Conservation (phyloP, 2,113 vertebrate species). For the Vulpes lagopus region DNA sequence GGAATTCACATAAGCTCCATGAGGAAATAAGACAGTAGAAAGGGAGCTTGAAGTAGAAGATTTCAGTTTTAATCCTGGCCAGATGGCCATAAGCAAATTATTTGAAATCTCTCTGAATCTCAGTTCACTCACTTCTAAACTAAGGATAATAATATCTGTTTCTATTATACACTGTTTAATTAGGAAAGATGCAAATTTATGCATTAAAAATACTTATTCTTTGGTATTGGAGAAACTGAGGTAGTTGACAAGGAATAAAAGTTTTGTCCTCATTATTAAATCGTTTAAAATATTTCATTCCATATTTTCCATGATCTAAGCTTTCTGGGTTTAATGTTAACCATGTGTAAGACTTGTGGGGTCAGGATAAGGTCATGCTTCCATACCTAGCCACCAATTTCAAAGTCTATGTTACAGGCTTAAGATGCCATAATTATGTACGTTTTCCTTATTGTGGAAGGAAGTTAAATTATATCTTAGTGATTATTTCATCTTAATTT, state of each 20-base stretch:
- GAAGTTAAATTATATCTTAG: constrained; percentile 64
- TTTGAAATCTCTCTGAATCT: constrained; percentile 42
- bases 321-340: constrained; percentile 75
- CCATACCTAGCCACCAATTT: constrained; percentile 65
- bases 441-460: constrained; percentile 52
- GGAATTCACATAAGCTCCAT: background rate
- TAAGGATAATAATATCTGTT: constrained; percentile 55
- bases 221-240: constrained; percentile 78
- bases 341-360: constrained; percentile 63
- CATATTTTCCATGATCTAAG: constrained; percentile 76
- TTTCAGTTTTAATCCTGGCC: constrained; percentile 61
- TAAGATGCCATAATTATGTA: constrained; percentile 71
- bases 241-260: constrained; percentile 73
- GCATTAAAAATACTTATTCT: constrained; percentile 60
- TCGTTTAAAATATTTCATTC: constrained; percentile 78
- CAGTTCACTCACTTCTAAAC: constrained; percentile 48
- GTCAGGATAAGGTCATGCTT: constrained; percentile 58
- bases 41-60: background rate
- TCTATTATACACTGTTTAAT: constrained; percentile 70
- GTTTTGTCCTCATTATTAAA: constrained; percentile 77
- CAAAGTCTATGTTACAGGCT: constrained; percentile 67
- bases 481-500: constrained; percentile 59
- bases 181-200: constrained; percentile 67
- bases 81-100: constrained; percentile 66
- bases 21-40: constrained; percentile 43